Evolutionary conservation across 2,113 vertebrate species (phyloP).

Genomic region (Antechinus flavipes): DNA sequence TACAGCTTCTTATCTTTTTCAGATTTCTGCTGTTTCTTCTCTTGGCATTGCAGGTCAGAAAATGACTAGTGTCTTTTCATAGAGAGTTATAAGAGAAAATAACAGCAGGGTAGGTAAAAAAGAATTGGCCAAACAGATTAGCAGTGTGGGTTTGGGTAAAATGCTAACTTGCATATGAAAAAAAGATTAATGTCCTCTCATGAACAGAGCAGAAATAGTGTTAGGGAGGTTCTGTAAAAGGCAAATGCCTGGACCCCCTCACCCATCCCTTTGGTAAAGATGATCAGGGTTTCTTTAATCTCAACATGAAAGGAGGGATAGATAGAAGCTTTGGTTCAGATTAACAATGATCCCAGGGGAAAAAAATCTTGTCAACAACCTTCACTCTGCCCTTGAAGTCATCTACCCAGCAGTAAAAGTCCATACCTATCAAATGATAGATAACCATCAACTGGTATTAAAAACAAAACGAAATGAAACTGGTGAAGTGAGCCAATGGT

Average conservation of each 20-base stretch:
- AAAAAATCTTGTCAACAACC: slow-evolving; percentile 12
- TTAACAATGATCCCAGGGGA: slow-evolving; percentile 31
- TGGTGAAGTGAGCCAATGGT: background rate
- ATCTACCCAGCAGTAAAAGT: slow-evolving; percentile 63
- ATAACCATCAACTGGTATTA: slow-evolving; percentile 62
- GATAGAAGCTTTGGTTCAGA: slow-evolving; percentile 45
- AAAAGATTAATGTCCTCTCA: slow-evolving; percentile 48
- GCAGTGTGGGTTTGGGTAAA: slow-evolving; percentile 49
- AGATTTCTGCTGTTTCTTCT: slow-evolving; percentile 60
- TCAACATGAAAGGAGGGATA: slow-evolving; percentile 4
- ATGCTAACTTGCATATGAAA: background rate
- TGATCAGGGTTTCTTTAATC: slow-evolving; percentile 16
- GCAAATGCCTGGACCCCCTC: background rate
- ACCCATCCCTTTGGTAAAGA: background rate
- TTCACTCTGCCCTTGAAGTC: slow-evolving; percentile 58
- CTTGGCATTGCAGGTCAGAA: slow-evolving; percentile 63
- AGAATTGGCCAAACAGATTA: slow-evolving; percentile 49
- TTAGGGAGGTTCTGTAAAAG: slow-evolving; percentile 34
- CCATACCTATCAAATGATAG: slow-evolving; percentile 65
- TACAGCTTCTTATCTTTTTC: slow-evolving; percentile 64
- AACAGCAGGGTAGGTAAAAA: slow-evolving; percentile 72
- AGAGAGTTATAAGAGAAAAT: slow-evolving; percentile 67
- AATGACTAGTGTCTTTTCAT: slow-evolving; percentile 72
- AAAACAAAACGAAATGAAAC: background rate
- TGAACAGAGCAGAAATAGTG: background rate